A percentile compares a stretch with the other conserved stretches of the same genome.
Evolutionary conservation across 2,888 invertebrate genomes (phyloP).

Genomic region (Megaustenia siamemsis): DNA sequence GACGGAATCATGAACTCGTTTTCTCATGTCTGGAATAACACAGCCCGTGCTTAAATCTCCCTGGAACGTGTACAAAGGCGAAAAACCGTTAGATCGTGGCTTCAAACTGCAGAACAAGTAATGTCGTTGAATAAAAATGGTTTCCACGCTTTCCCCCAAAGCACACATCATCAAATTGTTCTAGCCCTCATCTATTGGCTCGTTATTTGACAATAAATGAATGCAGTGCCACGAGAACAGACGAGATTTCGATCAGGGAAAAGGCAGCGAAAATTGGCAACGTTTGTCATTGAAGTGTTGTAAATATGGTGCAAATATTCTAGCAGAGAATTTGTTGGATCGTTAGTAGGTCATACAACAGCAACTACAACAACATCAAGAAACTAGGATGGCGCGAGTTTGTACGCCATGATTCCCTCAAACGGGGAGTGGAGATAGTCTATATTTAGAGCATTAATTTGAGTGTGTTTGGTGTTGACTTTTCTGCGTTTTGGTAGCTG

Average conservation of each 20-base stretch:
- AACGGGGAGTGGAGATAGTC: too few species aligned
- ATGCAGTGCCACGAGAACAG: not conserved
- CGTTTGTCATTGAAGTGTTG: slow-evolving; percentile 5
- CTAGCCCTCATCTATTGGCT: slow-evolving; percentile 12
- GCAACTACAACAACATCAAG: not conserved
- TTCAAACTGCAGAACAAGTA: not conserved
- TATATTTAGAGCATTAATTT: too few species aligned
- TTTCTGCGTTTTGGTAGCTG: too few species aligned
- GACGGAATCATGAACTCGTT: slow-evolving; percentile 23
- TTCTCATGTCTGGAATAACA: not conserved
- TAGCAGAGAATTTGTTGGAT: slow-evolving; percentile 30
- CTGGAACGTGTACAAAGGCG: not conserved
- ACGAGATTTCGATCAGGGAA: not conserved
- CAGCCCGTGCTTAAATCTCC: not conserved
- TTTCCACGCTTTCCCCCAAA: not conserved
- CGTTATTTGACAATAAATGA: slow-evolving; percentile 29
- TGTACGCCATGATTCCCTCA: not conserved
- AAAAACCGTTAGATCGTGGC: not conserved
- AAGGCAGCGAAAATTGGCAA: slow-evolving; percentile 20
- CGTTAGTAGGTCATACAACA: slow-evolving; percentile 22
- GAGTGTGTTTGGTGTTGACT: too few species aligned
- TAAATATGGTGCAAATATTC: not conserved
- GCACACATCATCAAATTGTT: not conserved
- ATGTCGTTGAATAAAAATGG: not conserved
- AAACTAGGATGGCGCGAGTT: not conserved